Base-by-base conservation (phyloP, 2,113 vertebrate species). In the Brachyistius frenatus region DNA sequence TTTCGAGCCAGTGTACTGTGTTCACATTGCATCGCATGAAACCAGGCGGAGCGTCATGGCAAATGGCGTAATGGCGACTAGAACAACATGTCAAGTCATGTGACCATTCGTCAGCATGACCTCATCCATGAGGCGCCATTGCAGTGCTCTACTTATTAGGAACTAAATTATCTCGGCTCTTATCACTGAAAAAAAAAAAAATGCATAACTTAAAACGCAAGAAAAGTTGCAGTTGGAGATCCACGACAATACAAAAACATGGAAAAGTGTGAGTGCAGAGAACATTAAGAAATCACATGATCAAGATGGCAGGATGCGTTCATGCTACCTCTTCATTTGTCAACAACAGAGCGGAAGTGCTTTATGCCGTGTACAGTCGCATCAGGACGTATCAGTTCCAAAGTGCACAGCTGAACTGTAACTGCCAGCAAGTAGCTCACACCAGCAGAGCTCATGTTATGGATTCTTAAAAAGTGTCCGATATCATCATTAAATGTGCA, bases 91-190 rank as follows among this genome's bases (percentile, higher is more conserved):
- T 66, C 35, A 4, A 14, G 73, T 87, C 85, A 88, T 5, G 73
- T 88, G 88, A 86, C 66, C 66, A 5, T 53, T 58, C 41, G 30
- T 68, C 47, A 36, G 15, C 16, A 7, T 84, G 85, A 85, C 90
- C 84, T 83, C 14, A 4, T 88, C 87, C 58, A 49, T 0, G 55
- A n/a, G 35, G 30, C 73, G 62, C 44, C 62, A 46, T 73, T 69
- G 23, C 63, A 44, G 46, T 50, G 62, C 31, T 80, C 39, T 5
- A 70, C 31, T 73, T 58, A 36, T 35, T 33, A 46, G 23, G 23
- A 23, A 23, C 5, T 31, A 16, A 33, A 8, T 7, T 9, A 11
- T 15, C 15, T 3, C 0, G 2, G 8, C 44, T 63, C 44, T 30
- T 0, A 33, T 53, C 0, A 16, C 50, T 50, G 10, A 7, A 15